phyloP scores from a whole-genome alignment of 53 echinoderm and acorn worm species.

The Antedon mediterranea region DNA sequence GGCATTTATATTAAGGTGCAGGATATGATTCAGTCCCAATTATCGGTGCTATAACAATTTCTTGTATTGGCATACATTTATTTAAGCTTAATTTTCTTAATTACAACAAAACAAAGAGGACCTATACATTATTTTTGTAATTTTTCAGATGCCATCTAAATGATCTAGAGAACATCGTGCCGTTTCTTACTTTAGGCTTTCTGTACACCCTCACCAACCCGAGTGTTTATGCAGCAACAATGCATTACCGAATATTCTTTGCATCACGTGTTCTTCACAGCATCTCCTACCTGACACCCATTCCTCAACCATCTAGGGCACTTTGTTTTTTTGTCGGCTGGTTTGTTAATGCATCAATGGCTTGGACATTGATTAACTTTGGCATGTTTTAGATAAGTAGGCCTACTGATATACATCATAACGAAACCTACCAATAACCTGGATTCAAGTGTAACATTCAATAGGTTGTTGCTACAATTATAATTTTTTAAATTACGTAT shows the following conservation, averaged over 20 bases:
- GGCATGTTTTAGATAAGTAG: not conserved
- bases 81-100: too few species aligned
- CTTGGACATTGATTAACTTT: conserved; percentile 11
- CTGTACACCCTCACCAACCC: conserved; percentile 52
- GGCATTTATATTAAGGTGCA: too few species aligned
- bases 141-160: conserved; percentile 29
- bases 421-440: too few species aligned
- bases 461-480: too few species aligned
- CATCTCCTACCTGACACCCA: conserved; percentile 38
- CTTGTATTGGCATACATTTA: too few species aligned
- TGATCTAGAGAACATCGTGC: conserved; percentile 71
- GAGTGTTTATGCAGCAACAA: conserved; percentile 23
- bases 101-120: too few species aligned
- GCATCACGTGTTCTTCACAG: conserved; percentile 48
- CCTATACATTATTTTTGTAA: too few species aligned
- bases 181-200: conserved; percentile 57
- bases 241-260: conserved; percentile 48
- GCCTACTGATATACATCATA: too few species aligned
- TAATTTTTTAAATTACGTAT: too few species aligned
- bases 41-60: too few species aligned
- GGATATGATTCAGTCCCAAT: too few species aligned
- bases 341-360: conserved; percentile 43
- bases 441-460: too few species aligned
- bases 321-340: conserved; percentile 25
- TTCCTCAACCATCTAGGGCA: conserved; percentile 49